These are phyloP conservation scores for Drosophila insularis DNA, from an alignment of 1,140 invertebrate genomes.

Conservation along the genomic window DNA sequence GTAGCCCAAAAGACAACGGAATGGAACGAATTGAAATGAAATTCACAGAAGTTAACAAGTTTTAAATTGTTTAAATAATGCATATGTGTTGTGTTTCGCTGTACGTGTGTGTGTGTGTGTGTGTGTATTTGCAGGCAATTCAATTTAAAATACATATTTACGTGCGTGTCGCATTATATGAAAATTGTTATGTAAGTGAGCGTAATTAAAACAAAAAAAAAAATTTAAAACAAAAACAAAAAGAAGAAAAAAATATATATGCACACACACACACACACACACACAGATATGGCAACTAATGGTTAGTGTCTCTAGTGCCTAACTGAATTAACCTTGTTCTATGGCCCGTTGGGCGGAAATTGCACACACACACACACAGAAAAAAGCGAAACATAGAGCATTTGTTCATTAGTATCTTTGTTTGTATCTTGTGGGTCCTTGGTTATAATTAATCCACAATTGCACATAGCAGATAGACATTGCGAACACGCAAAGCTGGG, in stretches of 20 bases:
- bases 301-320: conserved; percentile 40
- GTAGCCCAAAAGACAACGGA: no score
- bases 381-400: conserved; percentile 57
- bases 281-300: conserved; percentile 29
- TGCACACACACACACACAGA: conserved; percentile 47
- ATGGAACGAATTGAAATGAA: background rate
- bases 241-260: background rate
- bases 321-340: conserved; percentile 78
- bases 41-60: background rate
- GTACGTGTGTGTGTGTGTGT: conserved; percentile 17
- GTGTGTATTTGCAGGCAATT: conserved; percentile 17
- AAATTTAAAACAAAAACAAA: background rate
- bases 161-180: conserved; percentile 60
- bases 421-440: conserved; percentile 76
- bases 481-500: conserved; percentile 35
- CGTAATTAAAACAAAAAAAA: conserved; percentile 68
- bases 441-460: conserved; percentile 79
- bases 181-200: conserved; percentile 70
- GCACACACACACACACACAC: background rate
- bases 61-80: background rate
- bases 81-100: background rate
- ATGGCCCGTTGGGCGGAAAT: conserved; percentile 69
- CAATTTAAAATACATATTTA: conserved; percentile 17
- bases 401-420: conserved; percentile 63
- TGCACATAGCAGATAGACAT: conserved; percentile 54